Evolutionary conservation across 1,140 invertebrate species (phyloP), one percentile per base, ranked within the genome.

Genomic region (Piezodorus guildinii): DNA sequence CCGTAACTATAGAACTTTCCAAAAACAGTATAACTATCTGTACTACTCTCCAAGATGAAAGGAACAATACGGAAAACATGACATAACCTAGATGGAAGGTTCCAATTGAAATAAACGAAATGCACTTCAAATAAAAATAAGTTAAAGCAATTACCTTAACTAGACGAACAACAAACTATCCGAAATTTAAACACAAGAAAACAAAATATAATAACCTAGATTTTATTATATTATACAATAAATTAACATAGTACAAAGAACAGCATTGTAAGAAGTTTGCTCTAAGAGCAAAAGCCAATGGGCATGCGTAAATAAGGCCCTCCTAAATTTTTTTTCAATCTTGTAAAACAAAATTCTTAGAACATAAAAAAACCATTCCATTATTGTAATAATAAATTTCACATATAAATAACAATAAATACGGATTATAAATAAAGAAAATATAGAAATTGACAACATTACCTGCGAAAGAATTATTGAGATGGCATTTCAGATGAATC

Each of bases 221-320:
- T 3, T 23, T 25, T 21, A 23, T 56, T 23, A 56, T 27, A 25
- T 25, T 8, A 56, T 25, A 25, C 52, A 56, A 27, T 23, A 56
- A 56, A 56, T 56, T 56, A 56, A 56, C 19, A 56, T 23, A 27
- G 52, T 56, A 6, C 52, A 25, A 25, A 23, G 52, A 25, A 56
- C 52, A 56, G 52, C 52, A 56, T 56, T 56, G 52, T 56, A 56
- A 23, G 52, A 56, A 25, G 52, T 56, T 56, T 56, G 52, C 52
- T 56, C 52, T 56, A 56, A 5, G 52, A 56, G 52, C 52, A 56
- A 56, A 23, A 56, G 52, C 52, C 34, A 23, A 56, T 56, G 52
- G 27, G 52, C 52, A 56, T 56, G 52, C 52, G 52, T 25, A 2
- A 56, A 23, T 23, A 25, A 25, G 25, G 52, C 52, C 23, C 52